phyloP scores from a whole-genome alignment of 2,113 vertebrate genomes.

The Girardinichthys multiradiatus region DNA sequence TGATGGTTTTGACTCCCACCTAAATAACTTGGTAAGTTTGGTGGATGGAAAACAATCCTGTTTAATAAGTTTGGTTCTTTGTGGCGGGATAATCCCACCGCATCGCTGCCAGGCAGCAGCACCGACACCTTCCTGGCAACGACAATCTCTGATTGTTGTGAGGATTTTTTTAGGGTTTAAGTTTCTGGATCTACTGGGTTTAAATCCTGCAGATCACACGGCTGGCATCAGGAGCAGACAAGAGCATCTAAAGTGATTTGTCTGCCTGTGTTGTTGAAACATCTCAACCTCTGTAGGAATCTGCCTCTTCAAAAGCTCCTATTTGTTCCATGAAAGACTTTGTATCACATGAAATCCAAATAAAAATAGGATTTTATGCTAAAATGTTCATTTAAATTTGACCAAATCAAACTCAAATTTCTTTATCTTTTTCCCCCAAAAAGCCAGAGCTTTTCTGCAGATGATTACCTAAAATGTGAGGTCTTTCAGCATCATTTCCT shows the following conservation, averaged over 20 bases:
- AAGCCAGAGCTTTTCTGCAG: too few relatives aligned
- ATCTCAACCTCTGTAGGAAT: background rate
- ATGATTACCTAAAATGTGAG: too few relatives aligned
- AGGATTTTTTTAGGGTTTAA: background rate
- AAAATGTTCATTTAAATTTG: background rate
- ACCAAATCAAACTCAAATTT: background rate
- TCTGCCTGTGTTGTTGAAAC: too few relatives aligned
- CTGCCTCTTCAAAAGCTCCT: too few relatives aligned
- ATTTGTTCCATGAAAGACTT: too few relatives aligned
- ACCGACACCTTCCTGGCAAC: background rate
- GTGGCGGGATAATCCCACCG: slow-evolving; percentile 32
- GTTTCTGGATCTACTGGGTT: background rate
- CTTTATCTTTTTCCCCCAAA: too few relatives aligned
- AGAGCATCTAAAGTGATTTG: too few relatives aligned
- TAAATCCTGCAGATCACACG: background rate
- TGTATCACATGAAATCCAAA: too few relatives aligned
- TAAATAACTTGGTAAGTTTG: background rate
- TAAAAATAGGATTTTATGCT: too few relatives aligned
- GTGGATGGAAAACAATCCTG: background rate
- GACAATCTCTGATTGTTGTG: background rate
- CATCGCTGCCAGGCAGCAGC: slow-evolving; percentile 6
- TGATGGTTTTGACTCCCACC: background rate
- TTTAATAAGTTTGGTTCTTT: background rate
- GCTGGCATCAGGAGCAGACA: too few relatives aligned
- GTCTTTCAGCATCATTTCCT: too few relatives aligned